Evolutionary conservation across 2,888 invertebrate genomes (phyloP).

Genomic region (Metalampra italica): DNA sequence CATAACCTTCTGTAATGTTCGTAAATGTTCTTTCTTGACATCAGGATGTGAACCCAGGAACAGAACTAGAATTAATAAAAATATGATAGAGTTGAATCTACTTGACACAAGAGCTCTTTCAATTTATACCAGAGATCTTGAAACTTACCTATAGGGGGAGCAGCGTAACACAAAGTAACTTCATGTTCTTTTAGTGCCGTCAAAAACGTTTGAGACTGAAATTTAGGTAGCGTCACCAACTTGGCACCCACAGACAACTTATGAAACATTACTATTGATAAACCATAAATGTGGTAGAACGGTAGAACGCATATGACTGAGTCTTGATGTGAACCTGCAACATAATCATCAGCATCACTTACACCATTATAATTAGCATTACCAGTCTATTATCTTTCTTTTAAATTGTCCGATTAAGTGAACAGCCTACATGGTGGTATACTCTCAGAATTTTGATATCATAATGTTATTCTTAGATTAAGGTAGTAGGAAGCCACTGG

Average conservation of each 20-base stretch:
- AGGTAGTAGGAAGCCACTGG: no score
- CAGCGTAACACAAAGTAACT: slow-evolving; percentile 80
- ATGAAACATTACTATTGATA: slow-evolving; percentile 76
- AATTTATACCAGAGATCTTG: no score
- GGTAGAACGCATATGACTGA: slow-evolving; percentile 82
- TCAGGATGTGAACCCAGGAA: slow-evolving; percentile 82
- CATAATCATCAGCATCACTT: background rate
- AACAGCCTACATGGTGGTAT: background rate
- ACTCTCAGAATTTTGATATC: background rate
- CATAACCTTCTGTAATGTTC: slow-evolving; percentile 68
- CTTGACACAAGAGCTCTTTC: no score
- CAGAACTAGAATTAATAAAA: slow-evolving; percentile 63
- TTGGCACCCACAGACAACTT: slow-evolving; percentile 79
- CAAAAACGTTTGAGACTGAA: slow-evolving; percentile 84
- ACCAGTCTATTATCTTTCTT: background rate
- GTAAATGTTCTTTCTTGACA: slow-evolving; percentile 76
- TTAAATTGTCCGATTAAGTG: background rate
- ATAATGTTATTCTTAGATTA: background rate
- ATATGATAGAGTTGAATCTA: no score
- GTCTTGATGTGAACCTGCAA: slow-evolving; percentile 75
- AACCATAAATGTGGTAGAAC: slow-evolving; percentile 88
- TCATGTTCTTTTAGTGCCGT: slow-evolving; percentile 79
- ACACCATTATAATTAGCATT: background rate
- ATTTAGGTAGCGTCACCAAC: slow-evolving; percentile 83
- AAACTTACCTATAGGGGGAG: slow-evolving; percentile 84